A percentile compares a stretch with the other conserved stretches of the same genome.
phyloP scores from a whole-genome alignment of 2,888 invertebrate species.

The Tethea ocularis region DNA sequence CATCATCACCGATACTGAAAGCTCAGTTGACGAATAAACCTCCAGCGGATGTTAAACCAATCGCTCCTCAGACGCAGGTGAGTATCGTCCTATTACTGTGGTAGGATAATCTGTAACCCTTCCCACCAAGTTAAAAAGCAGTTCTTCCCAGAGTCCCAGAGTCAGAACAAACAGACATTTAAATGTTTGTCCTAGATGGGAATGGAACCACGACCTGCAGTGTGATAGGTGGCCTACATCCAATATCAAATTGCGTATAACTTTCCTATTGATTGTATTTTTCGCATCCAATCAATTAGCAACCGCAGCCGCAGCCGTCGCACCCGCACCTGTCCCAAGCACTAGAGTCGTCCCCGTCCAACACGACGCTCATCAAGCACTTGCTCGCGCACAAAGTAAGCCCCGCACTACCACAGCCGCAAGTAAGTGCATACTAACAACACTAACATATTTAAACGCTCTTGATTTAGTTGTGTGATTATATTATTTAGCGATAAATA shows the following conservation, averaged over 20 bases:
- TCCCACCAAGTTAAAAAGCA: too few species aligned
- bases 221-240: too few species aligned
- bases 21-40: slow-evolving; percentile 88
- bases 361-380: slow-evolving; percentile 95
- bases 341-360: slow-evolving; percentile 72
- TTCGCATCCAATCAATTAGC: neutral
- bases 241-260: too few species aligned
- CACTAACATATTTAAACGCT: slow-evolving; percentile 53
- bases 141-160: too few species aligned
- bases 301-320: slow-evolving; percentile 36
- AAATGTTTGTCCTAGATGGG: too few species aligned
- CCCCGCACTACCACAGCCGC: slow-evolving; percentile 77
- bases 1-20: slow-evolving; percentile 92
- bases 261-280: neutral
- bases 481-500: too few species aligned
- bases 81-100: slow-evolving; percentile 14
- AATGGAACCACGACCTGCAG: too few species aligned
- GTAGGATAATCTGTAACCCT: too few species aligned
- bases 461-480: neutral
- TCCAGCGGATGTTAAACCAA: slow-evolving; percentile 61
- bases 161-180: too few species aligned
- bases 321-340: slow-evolving; percentile 64
- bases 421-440: slow-evolving; percentile 82
- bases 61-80: slow-evolving; percentile 56
- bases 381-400: slow-evolving; percentile 96